Base-by-base conservation (phyloP, 2,888 invertebrate species). In the Melanotus villosus region DNA sequence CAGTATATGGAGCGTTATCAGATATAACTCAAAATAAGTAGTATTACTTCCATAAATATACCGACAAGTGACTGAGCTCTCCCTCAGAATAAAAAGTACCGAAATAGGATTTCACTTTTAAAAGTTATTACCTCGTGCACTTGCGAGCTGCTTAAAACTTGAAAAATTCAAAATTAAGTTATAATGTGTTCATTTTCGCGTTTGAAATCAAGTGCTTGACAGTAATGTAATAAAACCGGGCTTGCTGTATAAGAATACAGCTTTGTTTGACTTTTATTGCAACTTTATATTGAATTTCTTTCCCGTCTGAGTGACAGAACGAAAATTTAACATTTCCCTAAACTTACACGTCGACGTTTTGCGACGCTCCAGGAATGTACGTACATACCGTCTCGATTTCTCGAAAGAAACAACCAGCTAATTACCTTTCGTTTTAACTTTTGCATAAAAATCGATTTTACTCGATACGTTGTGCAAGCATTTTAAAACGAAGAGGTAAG, bases 261-360 rank as follows among this genome's bases (percentile, higher is more conserved):
- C 65, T 65, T 57, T 65, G 65, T 65, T 58, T 65, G 65, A 65
- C 57, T 65, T 65, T 65, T 65, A 65, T 65, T 65, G 65, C 65
- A 58, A 47, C 38, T 65, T 65, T 65, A 65, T 65, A 65, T 65
- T 65, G 56, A 65, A 58, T 65, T 65, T 58, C 32, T 23, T 38
- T 58, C 58, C 19, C 45, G 30, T 47, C 38, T 23, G 47, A 38
- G 50, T 65, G 58, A 65, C 65, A 64, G 64, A 41, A 26, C 47
- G 32, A 57, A 58, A 45, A 65, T 65, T 43, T 65, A 56, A 34
- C 65, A 52, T 63, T 63, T 47, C 62, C 50, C 50, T 38, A 36
- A 26, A 58, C 43, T 58, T 43, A 43, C 18, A 45, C 18, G 45
- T n/a, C 9, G 19, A 45, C 45, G n/a, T 45, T 43, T 45, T 21